phyloP scores from a whole-genome alignment of 53 echinoderm and acorn worm species.

The Holothuria leucospilota region DNA sequence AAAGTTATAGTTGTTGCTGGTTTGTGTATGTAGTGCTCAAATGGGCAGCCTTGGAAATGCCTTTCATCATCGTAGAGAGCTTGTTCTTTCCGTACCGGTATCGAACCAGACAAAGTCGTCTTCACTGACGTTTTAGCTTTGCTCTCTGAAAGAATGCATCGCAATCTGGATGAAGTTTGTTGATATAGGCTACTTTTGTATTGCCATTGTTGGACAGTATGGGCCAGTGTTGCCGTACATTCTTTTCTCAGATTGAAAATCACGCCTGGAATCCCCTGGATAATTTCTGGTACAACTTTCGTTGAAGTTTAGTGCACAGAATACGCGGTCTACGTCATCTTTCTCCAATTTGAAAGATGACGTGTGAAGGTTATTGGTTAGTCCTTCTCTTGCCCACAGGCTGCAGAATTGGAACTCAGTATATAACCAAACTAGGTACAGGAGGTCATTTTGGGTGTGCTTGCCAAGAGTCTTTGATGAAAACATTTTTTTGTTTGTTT shows the following conservation, averaged over 20 bases:
- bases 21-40: slow-evolving; percentile 24
- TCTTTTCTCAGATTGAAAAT: no score
- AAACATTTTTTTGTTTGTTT: slow-evolving; percentile 17
- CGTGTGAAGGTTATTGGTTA: neutral
- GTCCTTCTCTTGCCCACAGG: slow-evolving; percentile 46
- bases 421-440: slow-evolving; percentile 38
- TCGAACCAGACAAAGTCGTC: slow-evolving; percentile 31
- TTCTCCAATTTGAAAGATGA: slow-evolving; percentile 1
- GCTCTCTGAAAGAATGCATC: no score
- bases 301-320: neutral
- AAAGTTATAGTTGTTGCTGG: slow-evolving; percentile 53
- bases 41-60: slow-evolving; percentile 19
- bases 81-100: slow-evolving; percentile 30
- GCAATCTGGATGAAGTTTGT: no score
- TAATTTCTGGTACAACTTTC: slow-evolving; percentile 44
- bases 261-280: no score
- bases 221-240: no score
- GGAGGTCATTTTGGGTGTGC: neutral
- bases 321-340: slow-evolving; percentile 16
- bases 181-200: slow-evolving; percentile 23
- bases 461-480: neutral
- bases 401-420: slow-evolving; percentile 12
- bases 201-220: slow-evolving; percentile 42
- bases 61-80: slow-evolving; percentile 28
- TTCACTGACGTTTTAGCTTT: neutral